Conservation (phyloP, 2,888 invertebrate genomes). For the Scaptomyza flava region DNA sequence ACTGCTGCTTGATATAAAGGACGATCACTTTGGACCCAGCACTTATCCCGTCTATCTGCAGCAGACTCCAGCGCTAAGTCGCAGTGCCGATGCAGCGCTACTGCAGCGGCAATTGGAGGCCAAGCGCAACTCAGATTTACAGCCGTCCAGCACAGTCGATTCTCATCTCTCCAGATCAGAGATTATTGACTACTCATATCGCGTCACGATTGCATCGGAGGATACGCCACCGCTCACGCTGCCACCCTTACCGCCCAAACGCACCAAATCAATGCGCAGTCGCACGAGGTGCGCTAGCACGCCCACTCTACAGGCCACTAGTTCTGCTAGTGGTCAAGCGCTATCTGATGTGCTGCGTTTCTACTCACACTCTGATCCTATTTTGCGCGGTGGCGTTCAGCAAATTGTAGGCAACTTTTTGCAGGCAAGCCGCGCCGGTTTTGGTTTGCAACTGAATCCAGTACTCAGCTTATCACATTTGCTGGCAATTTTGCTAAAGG, state of each 20-base stretch:
- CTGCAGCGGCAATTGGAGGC: conserved; percentile 56
- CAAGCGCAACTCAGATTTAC: conserved; percentile 5
- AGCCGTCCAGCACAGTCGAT: conserved; percentile 40
- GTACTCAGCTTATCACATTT: conserved; percentile 78
- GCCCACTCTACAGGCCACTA: conserved; percentile 3
- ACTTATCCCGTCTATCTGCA: conserved; percentile 77
- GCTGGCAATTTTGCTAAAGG: conserved; percentile 82
- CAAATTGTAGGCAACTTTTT: conserved; percentile 83
- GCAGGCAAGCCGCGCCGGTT: conserved; percentile 68
- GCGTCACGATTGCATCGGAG: conserved; percentile 65
- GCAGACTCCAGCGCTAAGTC: conserved; percentile 71
- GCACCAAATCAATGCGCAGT: conserved; percentile 80
- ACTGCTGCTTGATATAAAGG: conserved; percentile 86
- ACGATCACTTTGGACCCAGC: conserved; percentile 87
- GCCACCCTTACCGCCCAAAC: conserved; percentile 75
- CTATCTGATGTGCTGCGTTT: conserved; percentile 82
- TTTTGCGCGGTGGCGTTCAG: conserved; percentile 83
- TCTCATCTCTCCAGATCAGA: conserved; percentile 80
- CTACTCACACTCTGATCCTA: conserved; percentile 83
- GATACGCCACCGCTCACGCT: conserved; percentile 71
- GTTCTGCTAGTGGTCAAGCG: conserved; percentile 41
- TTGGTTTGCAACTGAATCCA: conserved; percentile 53
- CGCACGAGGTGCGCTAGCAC: conserved; percentile 22
- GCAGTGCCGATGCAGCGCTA: conserved; percentile 81
- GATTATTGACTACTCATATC: conserved; percentile 72